Evolutionary conservation across 2,113 vertebrate species (phyloP).

Genomic region (Peromyscus polionotus): DNA sequence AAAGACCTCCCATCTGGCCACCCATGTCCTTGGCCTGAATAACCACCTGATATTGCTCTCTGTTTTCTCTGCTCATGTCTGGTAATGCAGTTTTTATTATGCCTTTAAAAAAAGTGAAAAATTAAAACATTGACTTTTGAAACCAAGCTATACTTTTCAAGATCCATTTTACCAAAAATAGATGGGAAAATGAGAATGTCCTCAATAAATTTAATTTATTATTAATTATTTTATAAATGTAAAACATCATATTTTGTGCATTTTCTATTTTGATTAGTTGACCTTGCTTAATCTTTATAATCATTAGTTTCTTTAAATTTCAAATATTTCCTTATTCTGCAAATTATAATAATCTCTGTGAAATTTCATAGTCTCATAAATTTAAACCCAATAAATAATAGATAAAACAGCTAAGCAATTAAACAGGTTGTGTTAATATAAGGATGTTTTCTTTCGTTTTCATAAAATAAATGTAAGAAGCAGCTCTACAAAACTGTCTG

Average conservation of each 20-base stretch:
- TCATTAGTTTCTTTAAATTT: background rate
- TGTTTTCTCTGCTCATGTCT: conserved; percentile 98
- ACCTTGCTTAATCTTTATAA: conserved; percentile 23
- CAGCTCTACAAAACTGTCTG: background rate
- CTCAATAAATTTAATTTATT: background rate
- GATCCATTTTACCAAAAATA: background rate
- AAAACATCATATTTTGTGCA: background rate
- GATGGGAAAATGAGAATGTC: conserved; percentile 49
- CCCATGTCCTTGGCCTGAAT: conserved; percentile 99
- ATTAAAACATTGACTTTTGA: conserved; percentile 35
- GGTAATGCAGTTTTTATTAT: conserved; percentile 97
- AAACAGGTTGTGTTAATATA: background rate
- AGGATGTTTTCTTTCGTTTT: background rate
- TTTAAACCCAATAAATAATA: background rate
- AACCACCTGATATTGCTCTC: conserved; percentile 98
- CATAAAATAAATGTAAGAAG: background rate
- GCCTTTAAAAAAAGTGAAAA: conserved; percentile 85
- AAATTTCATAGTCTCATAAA: background rate
- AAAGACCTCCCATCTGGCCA: conserved; percentile 98
- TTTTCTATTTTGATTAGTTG: background rate
- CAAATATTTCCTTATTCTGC: background rate
- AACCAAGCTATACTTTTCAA: background rate
- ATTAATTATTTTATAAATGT: background rate
- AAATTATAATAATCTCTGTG: background rate
- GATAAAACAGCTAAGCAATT: background rate